These are phyloP conservation scores for Burhinus oedicnemus DNA, from an alignment of 2,113 vertebrate genomes.

Conservation along the genomic window DNA sequence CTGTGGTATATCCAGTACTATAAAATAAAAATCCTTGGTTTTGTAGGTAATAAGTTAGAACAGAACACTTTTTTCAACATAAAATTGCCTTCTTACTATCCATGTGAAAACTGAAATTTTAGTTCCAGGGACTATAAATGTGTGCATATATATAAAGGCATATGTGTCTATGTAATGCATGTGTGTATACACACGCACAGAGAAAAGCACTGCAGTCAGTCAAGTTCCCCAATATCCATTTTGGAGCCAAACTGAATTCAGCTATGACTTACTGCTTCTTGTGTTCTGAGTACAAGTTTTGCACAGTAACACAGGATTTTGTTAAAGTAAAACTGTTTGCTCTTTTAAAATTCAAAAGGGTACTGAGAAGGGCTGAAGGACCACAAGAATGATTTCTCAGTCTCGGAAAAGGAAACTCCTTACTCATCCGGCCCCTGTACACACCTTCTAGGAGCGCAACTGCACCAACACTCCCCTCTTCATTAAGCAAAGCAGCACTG, in stretches of 20 bases:
- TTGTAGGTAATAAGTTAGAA: background rate
- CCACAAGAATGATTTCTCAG: background rate
- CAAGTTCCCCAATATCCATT: background rate
- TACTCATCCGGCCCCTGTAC: background rate
- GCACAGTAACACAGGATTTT: background rate
- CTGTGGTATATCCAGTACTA: background rate
- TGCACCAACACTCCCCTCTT: background rate
- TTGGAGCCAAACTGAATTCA: background rate
- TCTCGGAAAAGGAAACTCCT: background rate
- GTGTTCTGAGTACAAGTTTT: background rate
- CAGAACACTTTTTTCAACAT: background rate
- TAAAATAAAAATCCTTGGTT: background rate
- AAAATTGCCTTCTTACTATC: background rate
- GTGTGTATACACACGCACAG: too few relatives aligned
- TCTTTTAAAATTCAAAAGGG: slow-evolving; percentile 2
- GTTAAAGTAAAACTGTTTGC: slow-evolving; percentile 38
- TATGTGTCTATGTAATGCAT: background rate
- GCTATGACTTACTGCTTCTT: background rate
- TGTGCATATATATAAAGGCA: background rate
- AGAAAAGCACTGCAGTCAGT: background rate
- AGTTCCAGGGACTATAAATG: background rate
- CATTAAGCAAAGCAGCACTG: background rate
- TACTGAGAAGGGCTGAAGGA: background rate
- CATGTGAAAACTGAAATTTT: background rate
- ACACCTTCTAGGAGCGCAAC: background rate